Evolutionary conservation across 1,140 invertebrate genomes (phyloP).

Genomic region (Trichonephila inaurata): DNA sequence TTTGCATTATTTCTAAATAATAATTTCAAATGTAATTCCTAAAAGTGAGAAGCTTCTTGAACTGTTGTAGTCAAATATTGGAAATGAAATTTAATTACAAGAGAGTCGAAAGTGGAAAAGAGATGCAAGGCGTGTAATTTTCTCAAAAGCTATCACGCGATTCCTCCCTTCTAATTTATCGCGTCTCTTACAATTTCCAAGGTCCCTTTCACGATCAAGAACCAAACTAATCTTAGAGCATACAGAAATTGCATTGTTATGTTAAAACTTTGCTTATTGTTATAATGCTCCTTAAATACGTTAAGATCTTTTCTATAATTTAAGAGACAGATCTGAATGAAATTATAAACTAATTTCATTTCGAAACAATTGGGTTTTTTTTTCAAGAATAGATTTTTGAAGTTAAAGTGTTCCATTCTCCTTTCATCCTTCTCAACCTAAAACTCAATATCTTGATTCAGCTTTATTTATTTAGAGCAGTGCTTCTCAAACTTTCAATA

Average conservation of each 20-base stretch:
- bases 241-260: slow-evolving; percentile 31
- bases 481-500: too few species aligned
- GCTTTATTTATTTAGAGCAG: too few species aligned
- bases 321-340: neutral
- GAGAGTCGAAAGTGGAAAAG: neutral
- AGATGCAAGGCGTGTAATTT: neutral
- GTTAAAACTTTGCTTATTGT: slow-evolving; percentile 34
- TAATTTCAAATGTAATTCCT: neutral
- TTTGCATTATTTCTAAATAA: too few species aligned
- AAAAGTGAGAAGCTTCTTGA: neutral
- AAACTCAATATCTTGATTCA: too few species aligned
- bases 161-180: slow-evolving; percentile 18
- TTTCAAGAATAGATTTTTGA: too few species aligned
- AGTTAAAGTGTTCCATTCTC: too few species aligned
- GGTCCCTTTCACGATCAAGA: neutral
- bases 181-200: neutral
- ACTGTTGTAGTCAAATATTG: neutral
- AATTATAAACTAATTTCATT: neutral
- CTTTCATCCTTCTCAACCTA: too few species aligned
- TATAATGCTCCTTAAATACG: neutral
- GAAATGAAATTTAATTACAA: slow-evolving; percentile 21
- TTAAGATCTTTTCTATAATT: neutral
- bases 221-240: neutral
- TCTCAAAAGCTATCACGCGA: neutral
- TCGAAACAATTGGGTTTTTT: too few species aligned